phyloP scores from a whole-genome alignment of 2,113 vertebrate species.

The Ammodytes dubius region DNA sequence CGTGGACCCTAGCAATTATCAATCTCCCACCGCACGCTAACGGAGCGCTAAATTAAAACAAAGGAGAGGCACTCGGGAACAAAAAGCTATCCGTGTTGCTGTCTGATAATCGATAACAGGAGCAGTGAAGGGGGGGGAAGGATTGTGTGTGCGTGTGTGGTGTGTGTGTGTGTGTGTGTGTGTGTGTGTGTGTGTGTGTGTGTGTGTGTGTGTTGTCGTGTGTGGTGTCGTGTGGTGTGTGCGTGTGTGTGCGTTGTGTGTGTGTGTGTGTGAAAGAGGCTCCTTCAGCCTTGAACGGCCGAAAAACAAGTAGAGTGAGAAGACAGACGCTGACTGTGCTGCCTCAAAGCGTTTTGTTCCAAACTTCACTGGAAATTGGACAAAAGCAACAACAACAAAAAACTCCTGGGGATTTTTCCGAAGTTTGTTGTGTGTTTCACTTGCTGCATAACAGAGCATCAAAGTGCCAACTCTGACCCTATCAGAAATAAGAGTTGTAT shows the following conservation, averaged over 20 bases:
- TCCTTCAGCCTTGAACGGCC: constrained; percentile 24
- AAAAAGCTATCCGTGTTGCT: constrained; percentile 53
- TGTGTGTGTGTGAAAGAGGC: constrained; percentile 23
- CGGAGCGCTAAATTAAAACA: constrained; percentile 78
- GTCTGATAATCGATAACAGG: constrained; percentile 68
- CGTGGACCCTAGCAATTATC: constrained; percentile 58
- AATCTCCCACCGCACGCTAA: constrained; percentile 64
- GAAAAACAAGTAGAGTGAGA: not conserved
- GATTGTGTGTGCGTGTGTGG: not conserved
- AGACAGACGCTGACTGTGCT: constrained; percentile 27
- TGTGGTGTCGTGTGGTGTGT: constrained; percentile 15
- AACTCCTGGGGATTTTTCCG: not conserved
- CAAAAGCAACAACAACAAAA: constrained; percentile 8
- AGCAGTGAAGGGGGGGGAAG: constrained; percentile 15
- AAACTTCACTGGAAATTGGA: constrained; percentile 50
- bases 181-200: not conserved
- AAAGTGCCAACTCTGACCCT: constrained; percentile 18
- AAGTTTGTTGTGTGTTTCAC: constrained; percentile 3
- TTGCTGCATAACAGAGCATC: constrained; percentile 1
- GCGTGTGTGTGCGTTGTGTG: not conserved
- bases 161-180: constrained; percentile 10
- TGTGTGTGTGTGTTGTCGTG: constrained; percentile 17
- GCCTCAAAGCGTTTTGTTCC: constrained; percentile 47
- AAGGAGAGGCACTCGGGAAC: constrained; percentile 63
- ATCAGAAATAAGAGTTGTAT: not conserved